Conservation (phyloP, 2,797 vertebrate genomes). For the Bovichtus variegatus region DNA sequence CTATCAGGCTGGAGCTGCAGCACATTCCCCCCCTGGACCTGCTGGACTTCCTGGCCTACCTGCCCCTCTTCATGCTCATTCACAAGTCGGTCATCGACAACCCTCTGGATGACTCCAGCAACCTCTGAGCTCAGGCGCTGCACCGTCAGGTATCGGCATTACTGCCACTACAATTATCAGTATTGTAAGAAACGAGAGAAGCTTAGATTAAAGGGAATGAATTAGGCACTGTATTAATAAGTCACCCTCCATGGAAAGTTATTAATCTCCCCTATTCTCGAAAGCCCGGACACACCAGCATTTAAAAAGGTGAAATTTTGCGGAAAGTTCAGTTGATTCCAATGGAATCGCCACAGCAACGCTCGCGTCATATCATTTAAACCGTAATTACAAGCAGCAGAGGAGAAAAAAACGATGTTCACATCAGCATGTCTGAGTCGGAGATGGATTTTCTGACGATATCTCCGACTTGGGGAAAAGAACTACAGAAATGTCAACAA, state of each 20-base stretch:
- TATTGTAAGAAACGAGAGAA: background rate
- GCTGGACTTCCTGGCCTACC: constrained; percentile 83
- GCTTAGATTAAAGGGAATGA: background rate
- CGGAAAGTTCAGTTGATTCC: background rate
- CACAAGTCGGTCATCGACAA: constrained; percentile 82
- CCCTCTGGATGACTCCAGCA: constrained; percentile 70
- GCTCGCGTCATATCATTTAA: background rate
- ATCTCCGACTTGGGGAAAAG: no score
- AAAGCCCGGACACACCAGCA: background rate
- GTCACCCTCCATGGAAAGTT: background rate
- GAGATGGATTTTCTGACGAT: background rate
- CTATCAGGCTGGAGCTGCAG: constrained; percentile 65
- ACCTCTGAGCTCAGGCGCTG: constrained; percentile 61
- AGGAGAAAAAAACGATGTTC: background rate
- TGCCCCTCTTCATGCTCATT: constrained; percentile 85
- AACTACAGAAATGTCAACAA: no score
- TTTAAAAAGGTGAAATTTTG: background rate
- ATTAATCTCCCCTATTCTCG: background rate
- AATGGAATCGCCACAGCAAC: background rate
- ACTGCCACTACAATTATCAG: background rate
- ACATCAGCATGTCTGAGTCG: background rate
- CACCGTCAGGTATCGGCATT: background rate
- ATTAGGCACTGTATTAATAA: background rate
- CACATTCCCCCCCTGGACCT: constrained; percentile 75
- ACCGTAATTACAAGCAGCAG: background rate